Percentiles rank a stretch among this genome's conserved stretches.
phyloP scores from a whole-genome alignment of 2,888 invertebrate genomes.

The Nomada ruficornis region DNA sequence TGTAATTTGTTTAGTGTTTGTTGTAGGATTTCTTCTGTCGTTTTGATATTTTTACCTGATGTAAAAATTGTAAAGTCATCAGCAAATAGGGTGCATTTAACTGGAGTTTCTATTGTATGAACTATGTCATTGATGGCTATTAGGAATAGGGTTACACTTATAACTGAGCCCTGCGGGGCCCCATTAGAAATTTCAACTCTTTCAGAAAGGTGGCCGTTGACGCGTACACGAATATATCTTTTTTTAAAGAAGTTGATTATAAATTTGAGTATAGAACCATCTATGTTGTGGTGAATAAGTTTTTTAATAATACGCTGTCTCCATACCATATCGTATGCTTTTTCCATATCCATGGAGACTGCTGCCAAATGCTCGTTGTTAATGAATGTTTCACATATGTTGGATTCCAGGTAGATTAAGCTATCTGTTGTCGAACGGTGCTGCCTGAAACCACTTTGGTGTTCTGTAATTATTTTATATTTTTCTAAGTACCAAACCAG shows the following conservation, averaged over 20 bases:
- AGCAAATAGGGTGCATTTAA: conserved; percentile 5
- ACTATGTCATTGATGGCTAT: conserved; percentile 11
- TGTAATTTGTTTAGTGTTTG: neutral
- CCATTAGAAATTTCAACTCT: neutral
- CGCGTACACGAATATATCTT: neutral
- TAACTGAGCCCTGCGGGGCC: conserved; percentile 12
- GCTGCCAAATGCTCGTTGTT: neutral
- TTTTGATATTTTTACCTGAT: conserved; percentile 2
- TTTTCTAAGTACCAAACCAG: conserved; percentile 9
- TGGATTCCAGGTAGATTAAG: neutral
- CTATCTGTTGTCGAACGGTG: neutral
- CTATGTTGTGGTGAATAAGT: neutral
- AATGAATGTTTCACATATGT: conserved; percentile 14
- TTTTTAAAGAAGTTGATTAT: conserved; percentile 8
- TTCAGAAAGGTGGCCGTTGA: neutral
- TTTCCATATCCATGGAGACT: neutral
- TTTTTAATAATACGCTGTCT: neutral
- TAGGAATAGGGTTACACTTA: conserved; percentile 25
- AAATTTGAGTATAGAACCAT: conserved; percentile 2
- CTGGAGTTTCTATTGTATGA: neutral
- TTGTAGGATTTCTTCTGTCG: conserved; percentile 1
- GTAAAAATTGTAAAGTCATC: conserved; percentile 17
- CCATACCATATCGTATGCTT: conserved; percentile 27
- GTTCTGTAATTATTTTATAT: neutral
- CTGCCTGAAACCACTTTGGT: conserved; percentile 18